phyloP scores from a whole-genome alignment of 2,113 vertebrate species.

The Lophura nycthemera region DNA sequence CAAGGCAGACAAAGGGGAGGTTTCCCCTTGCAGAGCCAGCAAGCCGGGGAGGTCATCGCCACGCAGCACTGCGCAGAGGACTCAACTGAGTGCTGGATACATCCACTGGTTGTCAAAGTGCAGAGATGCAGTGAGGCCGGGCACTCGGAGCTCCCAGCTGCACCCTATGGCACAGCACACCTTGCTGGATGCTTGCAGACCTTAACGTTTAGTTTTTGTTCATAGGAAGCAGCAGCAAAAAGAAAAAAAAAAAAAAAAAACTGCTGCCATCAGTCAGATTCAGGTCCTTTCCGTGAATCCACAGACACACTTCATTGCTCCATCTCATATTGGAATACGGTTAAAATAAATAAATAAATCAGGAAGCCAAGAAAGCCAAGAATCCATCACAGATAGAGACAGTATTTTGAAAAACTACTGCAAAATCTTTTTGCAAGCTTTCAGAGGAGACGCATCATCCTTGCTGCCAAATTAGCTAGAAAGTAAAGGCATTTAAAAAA shows the following conservation, averaged over 20 bases:
- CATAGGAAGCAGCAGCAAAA: background rate
- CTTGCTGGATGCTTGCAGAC: background rate
- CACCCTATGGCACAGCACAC: rapidly evolving
- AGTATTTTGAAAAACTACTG: background rate
- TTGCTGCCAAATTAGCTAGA: conserved; percentile 20
- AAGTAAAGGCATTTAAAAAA: background rate
- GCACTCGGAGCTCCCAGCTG: background rate
- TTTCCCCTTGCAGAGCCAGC: background rate
- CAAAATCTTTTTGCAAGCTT: background rate
- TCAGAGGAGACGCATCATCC: background rate
- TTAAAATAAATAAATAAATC: background rate
- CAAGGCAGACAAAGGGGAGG: background rate
- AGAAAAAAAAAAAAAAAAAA: too few species aligned
- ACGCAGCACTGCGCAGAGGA: background rate
- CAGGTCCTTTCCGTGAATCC: background rate
- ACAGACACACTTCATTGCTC: conserved; percentile 24
- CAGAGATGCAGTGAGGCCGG: background rate
- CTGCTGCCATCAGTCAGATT: background rate
- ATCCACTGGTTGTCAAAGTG: rapidly evolving
- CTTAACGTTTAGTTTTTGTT: background rate
- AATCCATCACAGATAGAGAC: conserved; percentile 35
- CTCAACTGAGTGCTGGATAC: background rate
- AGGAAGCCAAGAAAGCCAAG: conserved; percentile 22
- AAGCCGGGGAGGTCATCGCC: background rate
- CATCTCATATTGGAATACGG: background rate